Evolutionary conservation across 2,888 invertebrate genomes (phyloP), one percentile per base, ranked within the genome.

Genomic region (Uloborus plumipes): DNA sequence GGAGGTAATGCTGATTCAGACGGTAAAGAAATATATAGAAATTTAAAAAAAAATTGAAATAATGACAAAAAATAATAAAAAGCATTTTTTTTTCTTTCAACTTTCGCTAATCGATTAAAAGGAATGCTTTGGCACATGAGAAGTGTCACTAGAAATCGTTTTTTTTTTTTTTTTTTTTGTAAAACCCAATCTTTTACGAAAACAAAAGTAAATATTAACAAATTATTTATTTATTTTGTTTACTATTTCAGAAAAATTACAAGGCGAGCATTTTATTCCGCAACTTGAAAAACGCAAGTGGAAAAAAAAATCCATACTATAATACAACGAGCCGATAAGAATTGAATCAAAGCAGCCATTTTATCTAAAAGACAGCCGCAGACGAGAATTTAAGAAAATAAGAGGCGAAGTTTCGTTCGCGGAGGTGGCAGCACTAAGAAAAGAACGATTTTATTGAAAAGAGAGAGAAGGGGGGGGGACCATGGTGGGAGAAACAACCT

Each of bases 371-470:
- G 79, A 79, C 66, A 79, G 66, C 67, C 79, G 66, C 79, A 67
- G 72, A 79, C 72, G 59, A 73, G 72, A 79, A 79, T 79, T 79
- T 79, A 79, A 73, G 72, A 79, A 79, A 79, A 73, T 72, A 67
- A 53, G 72, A 79, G 47, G 20, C 71, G 79, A 79, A 79, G 79
- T 78, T 78, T 78, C 55, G 71, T 69, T 65, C 20, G 49, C 49
- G 50, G 71, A 78, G 65, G 78, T 78, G 78, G 78, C 78, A 78
- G 71, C 71, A 59, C 58, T 26, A 16, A 75, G 59, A 66, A 75
- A 67, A 61, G 64, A 67, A 66, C 64, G n/a, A 47, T 67, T 50
- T 66, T 50, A n/a, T 26, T 53, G 47, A 20, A 66, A 51, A 50
- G 50, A 22, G n/a, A 22, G 14, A 2, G 4, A 26, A 16, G 47